Evolutionary conservation across 2,888 invertebrate species (phyloP).

Genomic region (Leucozona laternaria): DNA sequence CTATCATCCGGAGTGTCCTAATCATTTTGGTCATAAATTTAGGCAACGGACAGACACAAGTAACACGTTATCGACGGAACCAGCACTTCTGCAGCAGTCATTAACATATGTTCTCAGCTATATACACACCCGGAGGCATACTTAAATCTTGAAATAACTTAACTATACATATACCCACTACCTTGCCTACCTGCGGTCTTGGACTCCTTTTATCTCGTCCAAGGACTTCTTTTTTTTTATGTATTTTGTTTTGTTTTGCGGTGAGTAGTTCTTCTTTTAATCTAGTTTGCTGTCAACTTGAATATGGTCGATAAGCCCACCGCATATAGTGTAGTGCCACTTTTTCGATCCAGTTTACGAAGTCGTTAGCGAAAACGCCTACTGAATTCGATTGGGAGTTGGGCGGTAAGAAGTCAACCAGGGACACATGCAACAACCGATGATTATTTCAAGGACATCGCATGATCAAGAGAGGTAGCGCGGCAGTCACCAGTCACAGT

Average conservation of each 20-base stretch:
- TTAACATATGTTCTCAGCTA: slow-evolving; percentile 60
- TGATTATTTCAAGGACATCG: slow-evolving; percentile 64
- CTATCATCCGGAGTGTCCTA: slow-evolving; percentile 58
- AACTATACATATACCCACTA: slow-evolving; percentile 21
- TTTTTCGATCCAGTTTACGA: slow-evolving; percentile 46
- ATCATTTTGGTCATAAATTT: slow-evolving; percentile 66
- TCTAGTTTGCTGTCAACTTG: slow-evolving; percentile 61
- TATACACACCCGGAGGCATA: background rate
- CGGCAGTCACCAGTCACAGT: slow-evolving; percentile 5
- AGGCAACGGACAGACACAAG: slow-evolving; percentile 24
- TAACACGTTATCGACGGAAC: slow-evolving; percentile 18
- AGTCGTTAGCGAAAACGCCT: slow-evolving; percentile 68
- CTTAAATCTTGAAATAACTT: slow-evolving; percentile 43
- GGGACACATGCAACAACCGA: slow-evolving; percentile 23
- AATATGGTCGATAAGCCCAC: slow-evolving; percentile 52
- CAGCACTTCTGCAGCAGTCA: slow-evolving; percentile 50
- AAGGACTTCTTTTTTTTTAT: slow-evolving; percentile 26
- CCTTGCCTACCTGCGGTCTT: slow-evolving; percentile 28
- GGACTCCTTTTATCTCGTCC: slow-evolving; percentile 38
- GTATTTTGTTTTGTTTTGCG: slow-evolving; percentile 9
- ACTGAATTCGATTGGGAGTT: slow-evolving; percentile 52
- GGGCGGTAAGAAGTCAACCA: slow-evolving; percentile 7
- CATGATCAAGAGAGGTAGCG: slow-evolving; percentile 36
- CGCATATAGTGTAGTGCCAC: slow-evolving; percentile 12
- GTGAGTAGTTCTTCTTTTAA: slow-evolving; percentile 37